Evolutionary conservation across 2,888 invertebrate genomes (phyloP).

Genomic region (Agonum fuliginosum): DNA sequence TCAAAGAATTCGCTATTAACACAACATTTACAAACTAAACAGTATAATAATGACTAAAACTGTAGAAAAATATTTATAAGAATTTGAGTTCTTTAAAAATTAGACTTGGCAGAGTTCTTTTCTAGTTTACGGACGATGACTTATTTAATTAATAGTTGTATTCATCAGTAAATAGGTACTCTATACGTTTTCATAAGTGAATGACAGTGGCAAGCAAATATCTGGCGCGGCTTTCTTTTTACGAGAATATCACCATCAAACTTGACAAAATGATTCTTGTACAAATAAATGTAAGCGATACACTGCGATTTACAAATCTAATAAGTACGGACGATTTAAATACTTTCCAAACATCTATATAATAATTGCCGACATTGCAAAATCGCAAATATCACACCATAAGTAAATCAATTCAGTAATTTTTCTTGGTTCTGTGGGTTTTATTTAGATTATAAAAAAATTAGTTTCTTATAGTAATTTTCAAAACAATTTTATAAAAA

Average conservation of each 20-base stretch:
- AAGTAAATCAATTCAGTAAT: conserved; percentile 15
- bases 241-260: conserved; percentile 25
- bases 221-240: conserved; percentile 25
- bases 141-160: conserved; percentile 32
- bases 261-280: conserved; percentile 29
- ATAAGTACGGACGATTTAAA: conserved; percentile 46
- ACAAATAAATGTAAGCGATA: conserved; percentile 36
- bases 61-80: conserved; percentile 37
- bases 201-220: conserved; percentile 41
- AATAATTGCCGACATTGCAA: conserved; percentile 20
- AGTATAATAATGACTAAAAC: conserved; percentile 28
- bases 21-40: conserved; percentile 27
- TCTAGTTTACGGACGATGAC: conserved; percentile 14
- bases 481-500: background rate
- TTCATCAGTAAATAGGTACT: conserved; percentile 32
- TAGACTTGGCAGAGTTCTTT: conserved; percentile 7
- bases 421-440: background rate
- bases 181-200: conserved; percentile 37
- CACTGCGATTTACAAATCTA: conserved; percentile 34
- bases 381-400: background rate
- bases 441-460: background rate
- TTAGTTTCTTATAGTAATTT: too few relatives aligned
- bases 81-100: conserved; percentile 44
- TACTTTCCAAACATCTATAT: conserved; percentile 21
- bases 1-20: conserved; percentile 19